Base-by-base conservation (phyloP, 2,797 vertebrate genomes). In the Vespertilio murinus region DNA sequence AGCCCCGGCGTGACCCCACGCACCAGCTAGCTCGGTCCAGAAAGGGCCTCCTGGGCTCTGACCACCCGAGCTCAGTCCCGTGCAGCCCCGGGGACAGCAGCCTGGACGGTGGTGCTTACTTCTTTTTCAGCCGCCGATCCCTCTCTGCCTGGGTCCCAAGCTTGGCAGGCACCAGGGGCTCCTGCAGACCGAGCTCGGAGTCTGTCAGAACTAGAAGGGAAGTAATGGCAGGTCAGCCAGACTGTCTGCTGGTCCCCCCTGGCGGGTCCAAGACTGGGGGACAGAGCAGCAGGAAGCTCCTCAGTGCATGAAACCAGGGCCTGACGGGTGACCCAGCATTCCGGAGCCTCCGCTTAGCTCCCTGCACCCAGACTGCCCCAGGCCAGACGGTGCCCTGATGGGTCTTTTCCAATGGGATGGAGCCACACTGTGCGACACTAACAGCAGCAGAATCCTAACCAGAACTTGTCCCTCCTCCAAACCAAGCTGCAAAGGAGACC, bases 81-180 rank as follows among this genome's bases (percentile, higher is more conserved):
- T 33, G 69, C 38, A 20, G 69, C 49, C 59, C 33, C 13, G 22
- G 38, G 14, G 16, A 17, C 30, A 33, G 45, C 65, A 74, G 11
- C 64, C 81, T 47, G 16, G 59, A 52, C 28, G 1, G 16, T 13
- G 61, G 71, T 47, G 78, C 98, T 98, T 98, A 99, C 99, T 99
- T 99, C 98, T 99, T 99, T 96, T 98, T 99, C 97, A 99, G 98
- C 80, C 99, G 98, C 82, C 99, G 99, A 96, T 99, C 99, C 97
- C 99, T 98, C 98, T 99, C 99, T 0, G 99, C 99, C 97, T 99
- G 99, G 20, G 99, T 99, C 71, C 99, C 99, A 97, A 99, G 98
- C 97, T 99, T 99, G 95, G 99, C 98, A 95, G 99, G 98, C 82
- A 99, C 99, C 98, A 99, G 98, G 20, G 99, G 98, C 97, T 99